Evolutionary conservation across 2,888 invertebrate species (phyloP), one percentile per base, ranked within the genome.

Genomic region (Meganola albula): DNA sequence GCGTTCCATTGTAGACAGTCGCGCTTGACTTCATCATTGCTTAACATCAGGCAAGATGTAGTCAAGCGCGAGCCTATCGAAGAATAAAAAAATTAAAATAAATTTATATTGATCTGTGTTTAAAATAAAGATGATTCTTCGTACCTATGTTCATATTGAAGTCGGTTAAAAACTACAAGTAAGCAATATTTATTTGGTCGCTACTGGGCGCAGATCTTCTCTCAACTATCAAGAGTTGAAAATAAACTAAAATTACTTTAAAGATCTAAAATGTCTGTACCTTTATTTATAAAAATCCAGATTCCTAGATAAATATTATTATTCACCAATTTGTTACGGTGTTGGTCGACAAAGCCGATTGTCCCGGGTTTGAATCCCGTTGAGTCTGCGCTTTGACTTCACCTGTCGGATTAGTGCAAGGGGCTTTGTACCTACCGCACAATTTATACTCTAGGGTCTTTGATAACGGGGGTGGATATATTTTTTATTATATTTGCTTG

Each of bases 311-410:
- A 16, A 5, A 5, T 16, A 16, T 16, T 16, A 16, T 16, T n/a
- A n/a, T 16, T 16, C 4, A 16, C 16, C 16, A 16, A 5, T 16
- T 16, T 6, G 6, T 16, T 16, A 4, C 16, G 16, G 4, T 16
- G 4, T 16, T 16, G 6, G 4, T 6, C 6, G 20, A 20, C 3
- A 49, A 46, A 48, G 43, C 48, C 46, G 43, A 46, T 48, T 48
- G 20, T 27, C 34, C 27, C 33, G 24, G 35, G 43, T 31, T 25
- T 35, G 35, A 22, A 43, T 39, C 43, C 39, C 12, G 39, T 45
- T 34, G 34, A 35, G 33, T 35, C 31, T 24, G 27, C 40, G 40
- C 48, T 36, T 39, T 36, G 37, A 9, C 28, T 27, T 37, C 34
- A 18, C 26, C 24, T 33, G 46, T 43, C 43, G 37, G 48, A 43